These are phyloP conservation scores for Orthosia cruda DNA, from an alignment of 2,888 invertebrate genomes.

Conservation along the genomic window DNA sequence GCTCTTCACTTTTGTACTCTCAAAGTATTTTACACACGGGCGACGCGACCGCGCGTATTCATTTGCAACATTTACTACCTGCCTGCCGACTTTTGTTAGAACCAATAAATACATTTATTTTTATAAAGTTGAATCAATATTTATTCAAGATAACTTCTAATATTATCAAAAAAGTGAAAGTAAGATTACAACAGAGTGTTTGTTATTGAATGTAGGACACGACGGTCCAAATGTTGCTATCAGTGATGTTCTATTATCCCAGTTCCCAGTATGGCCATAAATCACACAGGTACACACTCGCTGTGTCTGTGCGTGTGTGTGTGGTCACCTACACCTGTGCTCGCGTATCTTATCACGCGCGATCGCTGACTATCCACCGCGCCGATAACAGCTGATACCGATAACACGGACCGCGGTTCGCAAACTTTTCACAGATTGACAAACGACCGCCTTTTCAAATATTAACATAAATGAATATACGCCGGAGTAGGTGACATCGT, in stretches of 20 bases:
- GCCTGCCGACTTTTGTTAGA: not conserved
- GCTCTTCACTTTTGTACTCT: not conserved
- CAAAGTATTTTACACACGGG: conserved; percentile 14
- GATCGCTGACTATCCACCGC: conserved; percentile 57
- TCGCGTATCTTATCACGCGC: conserved; percentile 68
- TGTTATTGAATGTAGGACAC: conserved; percentile 35
- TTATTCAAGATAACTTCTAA: not conserved
- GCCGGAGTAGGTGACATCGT: not conserved
- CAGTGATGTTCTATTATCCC: conserved; percentile 35
- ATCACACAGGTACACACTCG: not conserved
- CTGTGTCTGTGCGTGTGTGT: conserved; percentile 16
- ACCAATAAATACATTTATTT: not conserved
- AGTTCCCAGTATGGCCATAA: conserved; percentile 25
- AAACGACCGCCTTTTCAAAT: not conserved
- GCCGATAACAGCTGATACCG: conserved; percentile 69
- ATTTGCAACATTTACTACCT: not conserved
- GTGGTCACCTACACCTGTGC: conserved; percentile 15
- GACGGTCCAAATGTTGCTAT: conserved; percentile 44
- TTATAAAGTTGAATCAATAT: not conserved
- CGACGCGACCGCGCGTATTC: conserved; percentile 27
- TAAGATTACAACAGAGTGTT: not conserved
- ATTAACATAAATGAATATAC: not conserved
- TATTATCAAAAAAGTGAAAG: conserved; percentile 24
- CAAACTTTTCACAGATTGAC: conserved; percentile 70
- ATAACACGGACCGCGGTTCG: conserved; percentile 73